phyloP scores from a whole-genome alignment of 2,888 invertebrate genomes.

The Zaprionus bogoriensis region DNA sequence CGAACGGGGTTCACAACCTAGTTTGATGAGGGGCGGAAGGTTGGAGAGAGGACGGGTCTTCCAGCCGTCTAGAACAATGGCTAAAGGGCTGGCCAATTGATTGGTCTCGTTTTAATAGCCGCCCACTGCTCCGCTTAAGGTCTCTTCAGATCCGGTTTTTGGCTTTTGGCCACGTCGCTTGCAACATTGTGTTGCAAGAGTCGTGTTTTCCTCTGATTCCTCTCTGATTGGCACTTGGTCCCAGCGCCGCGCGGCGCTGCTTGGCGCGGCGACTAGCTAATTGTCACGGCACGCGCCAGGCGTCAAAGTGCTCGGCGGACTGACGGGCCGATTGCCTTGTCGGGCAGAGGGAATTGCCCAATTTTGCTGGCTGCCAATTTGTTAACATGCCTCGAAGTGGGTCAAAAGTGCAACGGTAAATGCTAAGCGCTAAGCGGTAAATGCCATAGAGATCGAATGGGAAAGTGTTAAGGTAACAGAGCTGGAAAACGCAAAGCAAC shows the following conservation, averaged over 20 bases:
- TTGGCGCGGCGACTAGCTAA: conserved; percentile 43
- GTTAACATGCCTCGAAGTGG: conserved; percentile 33
- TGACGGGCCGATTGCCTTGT: conserved; percentile 36
- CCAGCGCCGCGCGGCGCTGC: too few species aligned
- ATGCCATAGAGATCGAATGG: background rate
- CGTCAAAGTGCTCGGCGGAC: conserved; percentile 28
- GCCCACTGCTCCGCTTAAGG: conserved; percentile 24
- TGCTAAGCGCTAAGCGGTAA: background rate
- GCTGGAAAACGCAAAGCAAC: background rate
- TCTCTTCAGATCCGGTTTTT: conserved; percentile 17
- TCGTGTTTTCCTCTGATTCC: conserved; percentile 50
- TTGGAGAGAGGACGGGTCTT: background rate
- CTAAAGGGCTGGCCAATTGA: conserved; percentile 59
- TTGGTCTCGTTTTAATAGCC: conserved; percentile 63
- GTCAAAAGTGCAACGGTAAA: conserved; percentile 56
- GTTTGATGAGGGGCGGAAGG: too few species aligned
- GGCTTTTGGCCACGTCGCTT: background rate
- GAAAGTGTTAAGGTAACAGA: background rate
- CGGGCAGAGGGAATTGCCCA: conserved; percentile 40
- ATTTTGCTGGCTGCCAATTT: conserved; percentile 31
- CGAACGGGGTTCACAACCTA: too few species aligned
- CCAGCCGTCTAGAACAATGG: conserved; percentile 33
- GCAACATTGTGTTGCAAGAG: conserved; percentile 55
- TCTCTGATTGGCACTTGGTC: conserved; percentile 64
- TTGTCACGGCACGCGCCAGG: conserved; percentile 61